Evolutionary conservation across 2,888 invertebrate species (phyloP), one percentile per base, ranked within the genome.

Genomic region (Thymelicus sylvestris): DNA sequence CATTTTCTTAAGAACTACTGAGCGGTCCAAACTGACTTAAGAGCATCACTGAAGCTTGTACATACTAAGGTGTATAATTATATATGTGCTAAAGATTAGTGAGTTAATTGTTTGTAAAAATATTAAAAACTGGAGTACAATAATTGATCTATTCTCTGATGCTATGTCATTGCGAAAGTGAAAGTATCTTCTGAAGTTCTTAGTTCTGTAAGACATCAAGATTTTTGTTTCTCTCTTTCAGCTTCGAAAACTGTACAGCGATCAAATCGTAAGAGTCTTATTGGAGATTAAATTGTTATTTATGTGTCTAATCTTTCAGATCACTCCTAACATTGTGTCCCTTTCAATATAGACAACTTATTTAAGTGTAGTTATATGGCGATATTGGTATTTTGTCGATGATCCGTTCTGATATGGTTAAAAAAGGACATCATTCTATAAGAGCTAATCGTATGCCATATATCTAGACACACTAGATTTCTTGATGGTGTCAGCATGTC

Each of bases 211-310:
- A 72, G 67, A 48, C 1, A 50, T 76, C 79, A 81, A 77, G 75
- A 76, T 81, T 71, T 79, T 81, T 80, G 79, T 83, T 86, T 81
- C 74, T 89, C 84, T 89, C 86, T 93, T 93, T 89, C 93, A 93
- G 93, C 92, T 93, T 83, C 83, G 91, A 86, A 92, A 92, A 90
- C 88, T 91, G 87, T 93, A 92, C 92, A 86, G 85, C 93, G 84
- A 86, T 81, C 89, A 90, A 90, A 92, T 91, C 85, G 93, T 93
- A 93, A 93, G 93, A 81, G 85, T 81, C 84, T 78, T 77, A 59
- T 78, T 73, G 76, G 76, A 81, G 82, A 86, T 86, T 85, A 83
- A 83, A 83, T 83, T 76, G 73, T 74, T 65, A 70, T 80, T 63
- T 71, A 66, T 77, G 75, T 82, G 71, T 80, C 79, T 83, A 78